Percentiles rank a stretch among this genome's conserved stretches.
Conservation (phyloP, 2,113 vertebrate species). For the Megaceryle torquata region DNA sequence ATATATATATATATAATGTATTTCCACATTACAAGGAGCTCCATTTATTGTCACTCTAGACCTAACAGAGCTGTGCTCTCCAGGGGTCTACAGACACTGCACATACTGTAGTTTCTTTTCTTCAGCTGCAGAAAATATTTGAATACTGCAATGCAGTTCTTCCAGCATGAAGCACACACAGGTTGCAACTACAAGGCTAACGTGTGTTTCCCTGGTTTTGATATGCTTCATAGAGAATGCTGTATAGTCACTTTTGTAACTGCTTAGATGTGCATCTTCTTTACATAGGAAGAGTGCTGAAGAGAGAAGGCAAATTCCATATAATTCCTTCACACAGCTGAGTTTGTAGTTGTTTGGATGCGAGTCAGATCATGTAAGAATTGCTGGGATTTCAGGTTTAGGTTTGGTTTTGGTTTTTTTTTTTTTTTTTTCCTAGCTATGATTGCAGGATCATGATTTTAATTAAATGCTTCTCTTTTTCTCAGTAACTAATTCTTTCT, state of each 20-base stretch:
- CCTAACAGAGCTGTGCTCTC: background rate
- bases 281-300: background rate
- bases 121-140: background rate
- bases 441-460: background rate
- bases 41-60: background rate
- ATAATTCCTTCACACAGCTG: background rate
- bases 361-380: background rate
- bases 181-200: background rate
- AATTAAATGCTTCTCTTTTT: background rate
- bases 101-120: rapidly evolving
- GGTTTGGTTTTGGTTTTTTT: background rate
- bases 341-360: background rate
- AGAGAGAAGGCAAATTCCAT: background rate
- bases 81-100: background rate
- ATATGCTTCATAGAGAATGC: background rate
- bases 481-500: background rate
- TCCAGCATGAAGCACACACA: background rate
- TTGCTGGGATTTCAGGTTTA: background rate
- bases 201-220: background rate
- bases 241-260: background rate
- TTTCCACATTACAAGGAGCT: background rate
- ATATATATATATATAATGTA: too few species aligned
- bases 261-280: background rate
- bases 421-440: background rate
- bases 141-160: background rate